A percentile compares a stretch with the other conserved stretches of the same genome.
These are phyloP conservation scores for Pholis gunnellus DNA, from an alignment of 2,113 vertebrate genomes.

Conservation along the genomic window DNA sequence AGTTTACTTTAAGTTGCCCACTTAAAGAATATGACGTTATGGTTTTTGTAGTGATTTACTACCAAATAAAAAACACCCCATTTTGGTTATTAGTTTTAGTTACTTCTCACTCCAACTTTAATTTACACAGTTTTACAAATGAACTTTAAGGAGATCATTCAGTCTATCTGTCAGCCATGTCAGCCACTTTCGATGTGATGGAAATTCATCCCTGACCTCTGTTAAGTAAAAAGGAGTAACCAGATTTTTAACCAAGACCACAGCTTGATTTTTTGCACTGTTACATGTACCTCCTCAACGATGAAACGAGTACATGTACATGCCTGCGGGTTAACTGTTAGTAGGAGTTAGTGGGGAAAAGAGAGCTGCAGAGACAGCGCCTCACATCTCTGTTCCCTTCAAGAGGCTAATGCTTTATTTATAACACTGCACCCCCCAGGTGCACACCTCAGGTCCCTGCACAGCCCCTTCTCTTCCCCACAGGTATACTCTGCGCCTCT, in stretches of 20 bases:
- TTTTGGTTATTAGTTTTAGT: neutral
- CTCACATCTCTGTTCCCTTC: slow-evolving; percentile 82
- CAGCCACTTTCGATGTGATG: slow-evolving; percentile 1
- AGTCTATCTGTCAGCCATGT: neutral
- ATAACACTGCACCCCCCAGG: slow-evolving; percentile 79
- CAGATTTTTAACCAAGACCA: slow-evolving; percentile 45
- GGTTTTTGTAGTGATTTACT: neutral
- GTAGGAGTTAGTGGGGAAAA: slow-evolving; percentile 77
- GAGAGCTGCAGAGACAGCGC: slow-evolving; percentile 73
- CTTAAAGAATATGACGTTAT: neutral
- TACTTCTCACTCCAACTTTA: neutral
- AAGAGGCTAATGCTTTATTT: slow-evolving; percentile 86
- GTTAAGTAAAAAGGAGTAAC: slow-evolving; percentile 14
- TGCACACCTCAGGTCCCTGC: slow-evolving; percentile 77
- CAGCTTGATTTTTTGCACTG: slow-evolving; percentile 63
- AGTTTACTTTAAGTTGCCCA: neutral
- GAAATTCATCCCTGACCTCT: slow-evolving; percentile 14
- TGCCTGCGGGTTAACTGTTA: slow-evolving; percentile 81
- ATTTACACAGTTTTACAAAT: slow-evolving; percentile 10
- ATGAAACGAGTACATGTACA: slow-evolving; percentile 75
- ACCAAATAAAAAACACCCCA: neutral
- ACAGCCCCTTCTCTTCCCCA: slow-evolving; percentile 78
- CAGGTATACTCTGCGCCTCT: slow-evolving; percentile 77
- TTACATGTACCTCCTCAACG: slow-evolving; percentile 65
- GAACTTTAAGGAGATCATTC: neutral